Base-by-base conservation (phyloP, 2,797 vertebrate genomes). In the Leuciscus waleckii region DNA sequence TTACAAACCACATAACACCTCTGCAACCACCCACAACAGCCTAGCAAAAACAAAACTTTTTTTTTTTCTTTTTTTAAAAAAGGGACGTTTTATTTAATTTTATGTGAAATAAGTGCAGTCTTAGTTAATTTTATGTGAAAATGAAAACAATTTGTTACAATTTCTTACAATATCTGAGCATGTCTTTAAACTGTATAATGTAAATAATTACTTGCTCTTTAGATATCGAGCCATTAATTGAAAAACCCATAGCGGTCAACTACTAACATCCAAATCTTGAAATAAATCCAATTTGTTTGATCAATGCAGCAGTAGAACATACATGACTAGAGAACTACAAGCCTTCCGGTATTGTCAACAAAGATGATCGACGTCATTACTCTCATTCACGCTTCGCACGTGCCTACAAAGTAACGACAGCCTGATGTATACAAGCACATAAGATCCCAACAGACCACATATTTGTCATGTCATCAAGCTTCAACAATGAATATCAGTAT, bases 371-470 rank as follows among this genome's bases (percentile, higher is more conserved):
- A 83, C 78, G 35, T 83, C 65, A 75, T 81, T 39, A 71, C 73
- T 82, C 39, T 87, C 43, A 82, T 79, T 87, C 82, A 80, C 46
- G 56, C 76, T 86, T 86, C 86, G 73, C 86, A 87, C 41, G n/a
- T 41, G 67, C 58, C 58, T 13, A 37, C 14, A 26, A 54, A 75
- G n/a, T 9, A 5, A 17, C 5, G 13, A 70, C 35, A 85, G 23
- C n/a, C 19, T 23, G 29, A 43, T 35, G 9, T 37, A 37, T 35
- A 19, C 68, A 46, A 51, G 43, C 61, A 85, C 67, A 83, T 65
- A 79, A 74, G 68, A 84, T 91, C 73, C 83, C 56, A 37, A 71
- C n/a, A 32, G 35, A 65, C 76, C 61, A 65, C 65, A 79, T 83
- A 75, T 86, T 81, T 56, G 63, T 88, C 87, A 88, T 51, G 26